Percentiles rank a stretch among this genome's conserved stretches.
Evolutionary conservation across 1,140 invertebrate genomes (phyloP).

Genomic region (Ptiloglossa arizonensis): DNA sequence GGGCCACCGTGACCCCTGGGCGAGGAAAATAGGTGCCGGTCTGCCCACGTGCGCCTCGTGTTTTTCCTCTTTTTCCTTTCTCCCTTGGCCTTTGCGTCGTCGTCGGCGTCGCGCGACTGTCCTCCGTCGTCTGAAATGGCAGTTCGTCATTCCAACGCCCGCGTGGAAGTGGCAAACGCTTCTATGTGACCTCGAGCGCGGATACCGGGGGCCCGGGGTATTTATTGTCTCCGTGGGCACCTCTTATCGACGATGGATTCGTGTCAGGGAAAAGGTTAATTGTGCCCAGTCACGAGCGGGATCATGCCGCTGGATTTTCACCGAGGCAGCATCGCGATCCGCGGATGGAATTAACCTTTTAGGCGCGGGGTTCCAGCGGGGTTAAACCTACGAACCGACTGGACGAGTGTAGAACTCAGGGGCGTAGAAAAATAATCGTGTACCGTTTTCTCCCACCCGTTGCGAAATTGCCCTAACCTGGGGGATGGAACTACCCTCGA

Average conservation of each 20-base stretch:
- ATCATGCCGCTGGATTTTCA: neutral
- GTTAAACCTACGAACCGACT: too few relatives aligned
- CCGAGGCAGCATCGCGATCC: neutral
- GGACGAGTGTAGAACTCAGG: too few relatives aligned
- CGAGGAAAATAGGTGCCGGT: conserved; percentile 54
- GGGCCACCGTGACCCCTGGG: conserved; percentile 54
- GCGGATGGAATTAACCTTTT: conserved; percentile 33
- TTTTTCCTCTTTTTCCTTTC: conserved; percentile 52
- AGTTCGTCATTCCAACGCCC: conserved; percentile 3
- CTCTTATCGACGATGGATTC: conserved; percentile 47
- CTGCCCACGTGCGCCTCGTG: conserved; percentile 40
- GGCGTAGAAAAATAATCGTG: too few relatives aligned
- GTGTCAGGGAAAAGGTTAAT: conserved; percentile 54
- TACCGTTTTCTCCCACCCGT: too few relatives aligned
- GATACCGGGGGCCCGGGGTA: conserved; percentile 17
- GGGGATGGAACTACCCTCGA: too few relatives aligned
- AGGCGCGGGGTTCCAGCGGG: neutral
- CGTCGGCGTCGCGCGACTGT: neutral
- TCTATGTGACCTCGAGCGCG: conserved; percentile 44
- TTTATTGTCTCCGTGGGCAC: conserved; percentile 35
- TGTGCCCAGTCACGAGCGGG: conserved; percentile 37
- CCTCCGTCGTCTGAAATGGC: neutral
- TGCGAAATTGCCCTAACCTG: too few relatives aligned
- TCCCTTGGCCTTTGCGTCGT: conserved; percentile 9
- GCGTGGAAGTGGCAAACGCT: conserved; percentile 25